Percentiles rank a stretch among this genome's conserved stretches.
Evolutionary conservation across 2,888 invertebrate genomes (phyloP).

Genomic region (Cryptocheilus praepositus): DNA sequence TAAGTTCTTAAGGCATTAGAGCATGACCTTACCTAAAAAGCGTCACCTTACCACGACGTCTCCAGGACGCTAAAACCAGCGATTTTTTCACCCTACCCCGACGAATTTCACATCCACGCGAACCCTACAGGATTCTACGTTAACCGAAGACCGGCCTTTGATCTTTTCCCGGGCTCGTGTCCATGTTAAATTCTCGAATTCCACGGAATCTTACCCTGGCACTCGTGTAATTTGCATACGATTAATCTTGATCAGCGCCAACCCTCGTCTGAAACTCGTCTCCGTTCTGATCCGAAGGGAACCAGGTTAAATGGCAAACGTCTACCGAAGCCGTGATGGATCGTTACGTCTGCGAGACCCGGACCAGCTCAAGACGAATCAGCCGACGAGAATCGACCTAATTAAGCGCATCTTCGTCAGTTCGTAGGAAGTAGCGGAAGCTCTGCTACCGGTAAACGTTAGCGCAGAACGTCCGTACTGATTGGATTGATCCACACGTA

Average conservation of each 20-base stretch:
- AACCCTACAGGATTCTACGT: too few relatives aligned
- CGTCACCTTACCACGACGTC: too few relatives aligned
- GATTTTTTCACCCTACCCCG: too few relatives aligned
- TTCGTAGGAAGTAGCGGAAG: not conserved
- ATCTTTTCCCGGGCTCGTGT: conserved; percentile 28
- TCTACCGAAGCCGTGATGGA: conserved; percentile 46
- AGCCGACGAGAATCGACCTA: conserved; percentile 38
- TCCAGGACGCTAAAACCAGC: too few relatives aligned
- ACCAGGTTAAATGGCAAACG: conserved; percentile 48
- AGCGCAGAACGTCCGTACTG: too few relatives aligned
- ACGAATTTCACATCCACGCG: too few relatives aligned
- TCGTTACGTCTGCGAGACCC: conserved; percentile 44
- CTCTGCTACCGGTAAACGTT: too few relatives aligned
- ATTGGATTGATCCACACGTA: too few relatives aligned
- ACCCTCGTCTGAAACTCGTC: conserved; percentile 32
- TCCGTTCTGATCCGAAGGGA: conserved; percentile 34
- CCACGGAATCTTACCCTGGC: conserved; percentile 39
- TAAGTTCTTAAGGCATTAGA: too few relatives aligned
- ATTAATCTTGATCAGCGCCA: conserved; percentile 58
- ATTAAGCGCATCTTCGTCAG: conserved; percentile 24
- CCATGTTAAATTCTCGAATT: conserved; percentile 6
- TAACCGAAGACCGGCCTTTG: conserved; percentile 15
- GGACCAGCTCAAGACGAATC: conserved; percentile 33
- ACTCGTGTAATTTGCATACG: conserved; percentile 55
- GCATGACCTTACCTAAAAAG: too few relatives aligned